Percentiles rank a stretch among this genome's conserved stretches.
These are phyloP conservation scores for Scaptomyza cyrtandrae DNA, from an alignment of 2,888 invertebrate genomes.

Conservation along the genomic window DNA sequence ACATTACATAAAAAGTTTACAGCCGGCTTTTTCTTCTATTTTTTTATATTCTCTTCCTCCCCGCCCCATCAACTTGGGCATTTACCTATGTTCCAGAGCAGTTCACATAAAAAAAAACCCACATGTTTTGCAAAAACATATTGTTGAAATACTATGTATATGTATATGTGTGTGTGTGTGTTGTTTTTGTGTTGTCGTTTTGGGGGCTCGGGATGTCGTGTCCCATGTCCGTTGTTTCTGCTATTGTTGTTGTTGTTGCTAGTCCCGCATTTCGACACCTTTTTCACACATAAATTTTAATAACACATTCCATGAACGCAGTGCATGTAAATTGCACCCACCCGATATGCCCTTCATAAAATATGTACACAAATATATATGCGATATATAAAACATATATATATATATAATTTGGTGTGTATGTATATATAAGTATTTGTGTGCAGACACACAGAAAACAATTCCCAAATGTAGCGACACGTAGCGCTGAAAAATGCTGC, in stretches of 20 bases:
- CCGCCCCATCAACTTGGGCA: not conserved
- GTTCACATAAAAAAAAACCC: not conserved
- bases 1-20: not conserved
- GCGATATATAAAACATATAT: slow-evolving; percentile 2
- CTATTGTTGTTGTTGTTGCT: slow-evolving; percentile 26
- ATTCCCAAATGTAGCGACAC: slow-evolving; percentile 75
- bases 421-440: not conserved
- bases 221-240: slow-evolving; percentile 42
- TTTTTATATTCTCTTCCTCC: not conserved
- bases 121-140: slow-evolving; percentile 8
- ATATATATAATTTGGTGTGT: no score
- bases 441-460: slow-evolving; percentile 61
- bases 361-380: slow-evolving; percentile 27
- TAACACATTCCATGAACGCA: slow-evolving; percentile 68
- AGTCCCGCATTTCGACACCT: slow-evolving; percentile 67
- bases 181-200: slow-evolving; percentile 36
- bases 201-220: slow-evolving; percentile 25
- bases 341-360: slow-evolving; percentile 43
- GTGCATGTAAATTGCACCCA: slow-evolving; percentile 64
- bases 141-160: slow-evolving; percentile 10
- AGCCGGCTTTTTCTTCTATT: not conserved
- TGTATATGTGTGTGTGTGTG: slow-evolving; percentile 5
- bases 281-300: slow-evolving; percentile 74
- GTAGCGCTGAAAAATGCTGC: slow-evolving; percentile 49
- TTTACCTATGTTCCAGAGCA: slow-evolving; percentile 2